phyloP scores from a whole-genome alignment of 2,888 invertebrate genomes.

The Dryomyza anilis region DNA sequence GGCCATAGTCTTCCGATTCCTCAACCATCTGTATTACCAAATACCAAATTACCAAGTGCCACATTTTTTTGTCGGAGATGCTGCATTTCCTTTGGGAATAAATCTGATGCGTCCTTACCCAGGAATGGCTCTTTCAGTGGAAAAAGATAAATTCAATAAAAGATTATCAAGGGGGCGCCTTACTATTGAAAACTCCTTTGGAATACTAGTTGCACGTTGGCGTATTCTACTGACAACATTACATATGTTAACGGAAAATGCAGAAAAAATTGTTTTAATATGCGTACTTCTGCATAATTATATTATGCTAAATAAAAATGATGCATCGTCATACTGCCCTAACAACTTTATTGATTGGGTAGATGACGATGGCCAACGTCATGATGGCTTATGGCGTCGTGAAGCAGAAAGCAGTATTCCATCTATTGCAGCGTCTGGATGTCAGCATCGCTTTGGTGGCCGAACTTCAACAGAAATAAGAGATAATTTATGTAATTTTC shows the following conservation, averaged over 20 bases:
- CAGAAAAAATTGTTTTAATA: constrained; percentile 29
- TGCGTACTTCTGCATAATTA: constrained; percentile 32
- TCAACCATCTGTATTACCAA: neutral
- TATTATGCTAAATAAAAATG: constrained; percentile 22
- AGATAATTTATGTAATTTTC: neutral
- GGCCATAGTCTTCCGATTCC: neutral
- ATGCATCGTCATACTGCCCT: neutral
- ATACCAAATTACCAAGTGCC: neutral
- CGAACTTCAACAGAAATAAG: neutral
- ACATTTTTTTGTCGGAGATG: constrained; percentile 30
- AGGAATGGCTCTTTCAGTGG: neutral
- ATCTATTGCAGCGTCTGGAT: neutral
- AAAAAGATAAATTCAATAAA: constrained; percentile 28
- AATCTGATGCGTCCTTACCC: constrained; percentile 32
- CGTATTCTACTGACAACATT: constrained; percentile 25
- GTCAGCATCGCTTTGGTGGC: neutral
- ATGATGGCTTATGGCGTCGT: neutral
- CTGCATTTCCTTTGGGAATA: constrained; percentile 23
- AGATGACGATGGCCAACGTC: neutral
- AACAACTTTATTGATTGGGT: neutral
- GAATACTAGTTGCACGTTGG: too few relatives aligned
- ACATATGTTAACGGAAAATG: constrained; percentile 27
- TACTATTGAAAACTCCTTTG: constrained; percentile 31
- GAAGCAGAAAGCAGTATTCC: neutral
- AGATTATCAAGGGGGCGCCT: constrained; percentile 20